Base-by-base conservation (phyloP, 2,888 invertebrate species). In the Chrysina gloriosa region DNA sequence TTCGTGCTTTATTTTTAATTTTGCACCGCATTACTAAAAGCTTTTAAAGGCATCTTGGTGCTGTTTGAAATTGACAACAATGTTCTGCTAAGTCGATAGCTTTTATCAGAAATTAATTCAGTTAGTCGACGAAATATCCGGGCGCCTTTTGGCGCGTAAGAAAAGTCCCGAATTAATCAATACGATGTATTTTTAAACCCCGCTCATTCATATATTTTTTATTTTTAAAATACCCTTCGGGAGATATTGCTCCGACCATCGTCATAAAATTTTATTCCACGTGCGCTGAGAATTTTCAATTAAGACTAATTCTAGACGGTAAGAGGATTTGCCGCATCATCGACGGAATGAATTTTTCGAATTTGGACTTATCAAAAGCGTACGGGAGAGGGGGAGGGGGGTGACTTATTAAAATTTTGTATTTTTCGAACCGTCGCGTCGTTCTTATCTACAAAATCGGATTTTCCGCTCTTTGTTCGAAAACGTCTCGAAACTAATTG, bases 1-100 rank as follows among this genome's bases (percentile, higher is more conserved):
- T 73, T 70, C 71, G 67, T 67, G 65, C 65, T 71, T 65, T 63
- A 56, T 58, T 56, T 42, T 56, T 66, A 58, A 66, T 47, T 56
- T 56, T 29, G 9, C 27, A 27, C 16, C 64, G 21, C 16, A 23
- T 16, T 39, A 39, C 65, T 66, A 56, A 66, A 66, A 66, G 66
- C 66, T 66, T 58, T 66, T 47, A 56, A 66, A 66, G 58, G 56
- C 56, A 36, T 39, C 56, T 58, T 25, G 36, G 23, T 39, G 39
- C 39, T 58, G 39, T 58, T 58, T 36, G 11, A 58, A 58, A 58
- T 39, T 14, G 39, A 39, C 56, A 21, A 58, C 56, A 23, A 39
- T 58, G 5, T 31, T 48, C 48, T 9, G 25, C 23, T 21, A 48
- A 48, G 25, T 25, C 48, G 25, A 48, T 23, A 14, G 56, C 56